A percentile compares a stretch with the other conserved stretches of the same genome.
Evolutionary conservation across 2,113 vertebrate species (phyloP).

Genomic region (Semnornis frantzii): DNA sequence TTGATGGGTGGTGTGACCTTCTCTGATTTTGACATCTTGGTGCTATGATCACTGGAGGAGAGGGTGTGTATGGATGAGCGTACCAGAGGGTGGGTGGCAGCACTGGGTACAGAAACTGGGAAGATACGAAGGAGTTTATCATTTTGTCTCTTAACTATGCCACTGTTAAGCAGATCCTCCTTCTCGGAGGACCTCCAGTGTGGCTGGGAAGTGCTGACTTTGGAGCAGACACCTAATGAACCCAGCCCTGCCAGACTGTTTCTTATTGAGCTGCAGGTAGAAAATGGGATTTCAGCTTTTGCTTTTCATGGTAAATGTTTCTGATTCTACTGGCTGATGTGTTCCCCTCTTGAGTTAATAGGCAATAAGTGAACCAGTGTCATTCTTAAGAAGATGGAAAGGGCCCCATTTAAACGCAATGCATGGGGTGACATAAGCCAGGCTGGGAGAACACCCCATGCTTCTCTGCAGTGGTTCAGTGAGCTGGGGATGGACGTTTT

Average conservation of each 20-base stretch:
- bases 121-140: not conserved
- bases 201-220: not conserved
- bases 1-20: not conserved
- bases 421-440: not conserved
- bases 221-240: fast-evolving
- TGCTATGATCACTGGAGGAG: not conserved
- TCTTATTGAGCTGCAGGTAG: not conserved
- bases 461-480: not conserved
- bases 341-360: conserved; percentile 63
- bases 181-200: not conserved
- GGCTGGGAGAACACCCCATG: not conserved
- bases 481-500: not conserved
- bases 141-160: not conserved
- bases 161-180: not conserved
- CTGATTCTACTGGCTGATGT: conserved; percentile 49
- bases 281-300: conserved; percentile 64
- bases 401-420: conserved; percentile 10
- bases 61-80: not conserved
- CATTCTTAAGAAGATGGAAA: conserved; percentile 47
- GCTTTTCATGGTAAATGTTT: conserved; percentile 56
- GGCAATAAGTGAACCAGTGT: conserved; percentile 50
- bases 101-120: not conserved
- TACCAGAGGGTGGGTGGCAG: not conserved
- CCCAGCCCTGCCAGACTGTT: not conserved
- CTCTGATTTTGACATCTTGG: fast-evolving